Evolutionary conservation across 2,797 vertebrate genomes (phyloP), one percentile per base, ranked within the genome.

Genomic region (Tadarida brasiliensis): DNA sequence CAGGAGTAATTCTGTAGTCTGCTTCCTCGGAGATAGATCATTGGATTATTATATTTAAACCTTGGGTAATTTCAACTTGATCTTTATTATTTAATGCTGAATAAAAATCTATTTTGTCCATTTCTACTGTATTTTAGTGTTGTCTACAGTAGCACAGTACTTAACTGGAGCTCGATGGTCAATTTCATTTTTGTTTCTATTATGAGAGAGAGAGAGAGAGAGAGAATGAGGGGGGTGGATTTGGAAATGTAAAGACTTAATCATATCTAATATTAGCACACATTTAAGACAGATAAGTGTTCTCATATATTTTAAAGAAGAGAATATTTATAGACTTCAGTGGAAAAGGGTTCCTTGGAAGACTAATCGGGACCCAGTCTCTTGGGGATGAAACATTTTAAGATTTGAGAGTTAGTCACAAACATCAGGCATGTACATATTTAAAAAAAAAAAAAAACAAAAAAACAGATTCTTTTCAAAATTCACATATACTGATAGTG

Each of bases 31-130:
- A 91, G 84, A 82, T 33, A 73, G 6, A 11, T 1, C 7, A 7
- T 71, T 74, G 4, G 6, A 11, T 89, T 95, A 54, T n/a, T 90
- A 65, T 44, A 51, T 74, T 77, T 71, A 91, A 68, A 92, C 16
- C 11, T 44, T 59, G 19, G 2, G 17, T 11, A 94, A 87, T 71
- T 54, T 3, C 5, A 80, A 10, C 3, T 2, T 3, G 7, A 49
- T n/a, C 5, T 81, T 77, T 94, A 63, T 80, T 63, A 57, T 83
- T 68, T 14, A 59, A 47, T 33, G 7, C 39, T 78, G 51, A 67
- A 84, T 80, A 49, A 26, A 86, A 9, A 30, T 9, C 9, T 61
- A 26, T 63, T 81, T 8, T 68, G 2, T 15, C 11, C 1, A 39
- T 22, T 74, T 88, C 33, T 61, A 22, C 22, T 67, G 3, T 68